Base-by-base conservation (phyloP, 37 sponge, comb jelly and placozoan genomes). In the Hormiphora californensis region DNA sequence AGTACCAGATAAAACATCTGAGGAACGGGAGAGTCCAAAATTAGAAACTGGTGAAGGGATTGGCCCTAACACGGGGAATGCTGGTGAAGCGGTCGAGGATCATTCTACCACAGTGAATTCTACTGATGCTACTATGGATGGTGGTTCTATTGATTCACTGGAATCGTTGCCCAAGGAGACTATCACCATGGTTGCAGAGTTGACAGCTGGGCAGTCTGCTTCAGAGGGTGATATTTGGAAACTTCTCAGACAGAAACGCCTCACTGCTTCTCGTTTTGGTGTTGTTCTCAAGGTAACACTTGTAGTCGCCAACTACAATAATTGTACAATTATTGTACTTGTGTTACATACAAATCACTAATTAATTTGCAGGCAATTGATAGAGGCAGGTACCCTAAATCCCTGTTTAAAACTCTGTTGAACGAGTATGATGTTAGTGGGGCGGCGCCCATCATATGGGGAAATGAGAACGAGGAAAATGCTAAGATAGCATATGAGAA, bases 401-500 rank as follows among this genome's bases (percentile, higher is more conserved):
- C 40, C 25, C 12, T 73, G 23, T 73, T 32, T 30, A 73, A 33
- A 5, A 73, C 21, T n/a, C 46, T 73, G 22, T 19, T 73, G 44
- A 73, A 73, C 81, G 8, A 43, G 81, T 32, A 73, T 33, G 81
- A 73, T 73, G 4, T 73, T 22, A 43, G 46, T 3, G 46, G 43
- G 17, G 81, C 43, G 12, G 44, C 81, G 1, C 39, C 81, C 17
- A 73, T 73, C 43, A 73, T n/a, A 28, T 73, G 81, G 81, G 81
- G 81, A 4, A 39, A 8, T 0, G 81, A 73, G 2, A 73, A 73
- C 25, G 81, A 73, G 44, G 35, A 33, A 11, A 73, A 73, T 41
- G 81, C 81, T 25, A 73, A 73, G 27, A 43, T 73, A 11, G 81
- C 81, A 1, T 73, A 73, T 46, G 81, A 73, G 25, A 73, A 41